Conservation (phyloP, 2,113 vertebrate species). For the Hydropotes inermis region DNA sequence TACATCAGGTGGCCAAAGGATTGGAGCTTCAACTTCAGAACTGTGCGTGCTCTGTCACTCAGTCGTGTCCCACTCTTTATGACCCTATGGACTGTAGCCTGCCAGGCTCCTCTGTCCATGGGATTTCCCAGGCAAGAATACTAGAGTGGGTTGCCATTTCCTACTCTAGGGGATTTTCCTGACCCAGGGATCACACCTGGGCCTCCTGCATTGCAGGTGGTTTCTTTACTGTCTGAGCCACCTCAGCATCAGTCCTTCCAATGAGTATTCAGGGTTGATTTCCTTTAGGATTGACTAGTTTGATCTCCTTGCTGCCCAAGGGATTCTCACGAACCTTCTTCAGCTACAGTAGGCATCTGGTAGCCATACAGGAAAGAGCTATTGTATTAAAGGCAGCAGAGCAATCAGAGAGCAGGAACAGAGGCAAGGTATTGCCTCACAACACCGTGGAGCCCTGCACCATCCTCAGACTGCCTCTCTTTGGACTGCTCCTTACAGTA, state of each 20-base stretch:
- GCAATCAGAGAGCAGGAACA: neutral
- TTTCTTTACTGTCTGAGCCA: neutral
- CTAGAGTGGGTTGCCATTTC: neutral
- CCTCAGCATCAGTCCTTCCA: neutral
- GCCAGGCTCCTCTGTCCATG: neutral
- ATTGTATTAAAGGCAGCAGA: neutral
- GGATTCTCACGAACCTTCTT: neutral
- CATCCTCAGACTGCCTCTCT: neutral
- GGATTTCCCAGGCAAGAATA: neutral
- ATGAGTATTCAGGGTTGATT: neutral
- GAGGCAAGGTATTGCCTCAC: neutral
- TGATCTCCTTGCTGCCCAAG: neutral
- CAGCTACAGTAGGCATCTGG: neutral
- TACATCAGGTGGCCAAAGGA: neutral
- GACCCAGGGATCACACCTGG: neutral
- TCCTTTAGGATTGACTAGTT: neutral
- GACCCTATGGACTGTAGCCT: neutral
- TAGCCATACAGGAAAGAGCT: neutral
- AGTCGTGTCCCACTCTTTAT: rapidly evolving
- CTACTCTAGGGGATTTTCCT: neutral
- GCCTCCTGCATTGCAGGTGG: neutral
- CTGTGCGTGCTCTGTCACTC: rapidly evolving
- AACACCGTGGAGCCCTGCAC: rapidly evolving
- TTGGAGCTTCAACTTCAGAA: neutral
- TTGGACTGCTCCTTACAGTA: neutral